Conservation (phyloP, 2,888 invertebrate genomes). For the Tortrix viridana region DNA sequence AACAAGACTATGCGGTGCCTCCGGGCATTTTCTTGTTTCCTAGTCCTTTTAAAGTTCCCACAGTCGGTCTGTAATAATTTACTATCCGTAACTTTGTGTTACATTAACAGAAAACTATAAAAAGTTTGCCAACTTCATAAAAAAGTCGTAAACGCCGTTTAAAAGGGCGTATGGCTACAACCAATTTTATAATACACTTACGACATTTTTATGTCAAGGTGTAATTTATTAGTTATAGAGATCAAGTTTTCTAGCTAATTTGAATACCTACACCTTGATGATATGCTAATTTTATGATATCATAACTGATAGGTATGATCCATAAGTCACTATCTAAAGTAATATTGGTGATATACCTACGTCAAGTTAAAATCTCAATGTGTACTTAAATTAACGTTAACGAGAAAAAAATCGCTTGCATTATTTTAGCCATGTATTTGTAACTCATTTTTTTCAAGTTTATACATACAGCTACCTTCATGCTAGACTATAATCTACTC, state of each 20-base stretch:
- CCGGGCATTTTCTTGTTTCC: neutral
- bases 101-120: slow-evolving; percentile 4
- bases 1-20: neutral
- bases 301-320: slow-evolving; percentile 14
- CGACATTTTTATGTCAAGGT: neutral
- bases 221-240: slow-evolving; percentile 6
- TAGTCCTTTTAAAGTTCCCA: slow-evolving; percentile 2
- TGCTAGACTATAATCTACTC: slow-evolving; percentile 5
- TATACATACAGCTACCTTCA: neutral
- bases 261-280: slow-evolving; percentile 30
- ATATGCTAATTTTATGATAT: slow-evolving; percentile 31
- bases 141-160: too few species aligned
- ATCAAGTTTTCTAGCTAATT: slow-evolving; percentile 17
- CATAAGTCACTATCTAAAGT: slow-evolving; percentile 5
- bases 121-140: neutral
- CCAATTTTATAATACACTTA: neutral
- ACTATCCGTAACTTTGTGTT: neutral
- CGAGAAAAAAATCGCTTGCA: too few species aligned
- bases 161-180: too few species aligned
- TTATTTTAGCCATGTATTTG: too few species aligned
- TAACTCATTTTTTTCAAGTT: too few species aligned
- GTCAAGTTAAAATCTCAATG: too few species aligned
- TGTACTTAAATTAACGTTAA: too few species aligned
- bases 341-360: neutral
- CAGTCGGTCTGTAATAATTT: slow-evolving; percentile 8